phyloP scores from a whole-genome alignment of 2,888 invertebrate genomes.

The Pogonocherus hispidulus region DNA sequence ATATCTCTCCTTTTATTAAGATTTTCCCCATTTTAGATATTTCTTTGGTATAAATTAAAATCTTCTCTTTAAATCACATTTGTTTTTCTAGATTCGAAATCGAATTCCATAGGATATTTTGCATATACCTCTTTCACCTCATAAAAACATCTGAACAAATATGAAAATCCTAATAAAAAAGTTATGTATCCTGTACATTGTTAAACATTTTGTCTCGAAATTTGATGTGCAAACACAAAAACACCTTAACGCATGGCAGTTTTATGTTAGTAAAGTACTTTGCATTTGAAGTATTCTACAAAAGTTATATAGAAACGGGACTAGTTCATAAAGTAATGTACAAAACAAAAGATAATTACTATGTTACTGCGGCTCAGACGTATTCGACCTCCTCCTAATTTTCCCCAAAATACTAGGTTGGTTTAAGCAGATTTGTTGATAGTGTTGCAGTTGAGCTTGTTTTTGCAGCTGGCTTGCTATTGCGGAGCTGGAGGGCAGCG shows the following conservation, averaged over 20 bases:
- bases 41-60: too few relatives aligned
- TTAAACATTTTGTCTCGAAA: conserved; percentile 22
- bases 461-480: conserved; percentile 62
- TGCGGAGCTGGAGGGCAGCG: conserved; percentile 57
- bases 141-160: too few relatives aligned
- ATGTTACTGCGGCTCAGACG: conserved; percentile 65
- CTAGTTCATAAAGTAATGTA: conserved; percentile 52
- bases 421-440: conserved; percentile 63
- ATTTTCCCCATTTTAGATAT: too few relatives aligned
- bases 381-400: conserved; percentile 64
- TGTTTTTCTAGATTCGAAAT: too few relatives aligned
- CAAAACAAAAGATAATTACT: conserved; percentile 42
- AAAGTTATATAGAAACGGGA: conserved; percentile 46
- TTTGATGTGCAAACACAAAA: conserved; percentile 24
- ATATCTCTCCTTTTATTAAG: too few relatives aligned
- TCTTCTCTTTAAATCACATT: too few relatives aligned
- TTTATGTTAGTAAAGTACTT: conserved; percentile 47
- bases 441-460: conserved; percentile 65
- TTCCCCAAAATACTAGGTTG: conserved; percentile 62
- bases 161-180: too few relatives aligned
- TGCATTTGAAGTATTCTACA: conserved; percentile 40
- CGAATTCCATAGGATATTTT: too few relatives aligned
- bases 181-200: too few relatives aligned
- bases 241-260: conserved; percentile 49
- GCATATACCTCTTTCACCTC: too few relatives aligned